phyloP scores from a whole-genome alignment of 2,113 vertebrate genomes.

The Rissa tridactyla region DNA sequence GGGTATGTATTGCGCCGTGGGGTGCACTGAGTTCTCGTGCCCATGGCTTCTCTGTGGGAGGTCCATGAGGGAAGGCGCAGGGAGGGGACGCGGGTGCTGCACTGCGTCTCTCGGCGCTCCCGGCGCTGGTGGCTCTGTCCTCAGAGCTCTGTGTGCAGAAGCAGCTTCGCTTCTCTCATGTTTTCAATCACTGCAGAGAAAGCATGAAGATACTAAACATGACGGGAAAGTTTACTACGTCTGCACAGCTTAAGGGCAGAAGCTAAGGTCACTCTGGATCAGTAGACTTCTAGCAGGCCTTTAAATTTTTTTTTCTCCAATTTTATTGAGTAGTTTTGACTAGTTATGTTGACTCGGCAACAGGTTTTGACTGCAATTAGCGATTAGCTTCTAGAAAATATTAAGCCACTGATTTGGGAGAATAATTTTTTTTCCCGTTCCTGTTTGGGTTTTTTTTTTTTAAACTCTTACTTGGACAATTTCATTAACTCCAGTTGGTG shows the following conservation, averaged over 20 bases:
- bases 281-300: not conserved
- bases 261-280: not conserved
- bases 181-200: slow-evolving; percentile 67
- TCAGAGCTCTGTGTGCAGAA: slow-evolving; percentile 66
- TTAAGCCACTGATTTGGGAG: not conserved
- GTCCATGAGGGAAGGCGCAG: not conserved
- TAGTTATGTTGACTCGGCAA: not conserved
- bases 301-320: not conserved
- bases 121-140: accelerated
- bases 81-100: accelerated
- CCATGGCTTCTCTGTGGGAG: not conserved
- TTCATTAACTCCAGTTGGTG: not conserved
- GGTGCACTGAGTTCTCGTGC: not conserved
- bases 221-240: not conserved
- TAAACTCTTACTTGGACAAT: not conserved
- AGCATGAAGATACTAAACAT: not conserved
- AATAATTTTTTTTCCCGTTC: not conserved
- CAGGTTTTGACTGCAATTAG: not conserved
- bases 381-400: not conserved
- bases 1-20: too few relatives aligned
- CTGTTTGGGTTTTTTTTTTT: not conserved
- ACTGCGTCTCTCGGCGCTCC: not conserved
- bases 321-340: not conserved
- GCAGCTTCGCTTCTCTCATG: slow-evolving; percentile 68
- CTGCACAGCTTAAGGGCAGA: not conserved